Conservation (phyloP, 2,888 invertebrate genomes). For the Stratiomys singularior region DNA sequence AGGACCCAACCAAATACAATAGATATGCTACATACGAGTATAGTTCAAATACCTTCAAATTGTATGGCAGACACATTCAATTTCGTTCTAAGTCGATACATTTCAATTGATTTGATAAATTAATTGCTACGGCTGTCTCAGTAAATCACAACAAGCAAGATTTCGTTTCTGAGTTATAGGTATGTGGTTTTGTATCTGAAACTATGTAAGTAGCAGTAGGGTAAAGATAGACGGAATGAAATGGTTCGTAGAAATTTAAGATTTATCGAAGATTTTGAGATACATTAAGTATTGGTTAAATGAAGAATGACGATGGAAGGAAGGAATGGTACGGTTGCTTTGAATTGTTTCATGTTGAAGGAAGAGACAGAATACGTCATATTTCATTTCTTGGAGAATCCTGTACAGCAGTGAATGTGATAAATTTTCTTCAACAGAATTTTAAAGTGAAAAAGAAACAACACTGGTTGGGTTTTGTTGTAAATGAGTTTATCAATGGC, state of each 20-base stretch:
- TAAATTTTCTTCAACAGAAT: too few species aligned
- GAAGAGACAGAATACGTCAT: too few species aligned
- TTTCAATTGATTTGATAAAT: constrained; percentile 53
- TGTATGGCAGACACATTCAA: constrained; percentile 47
- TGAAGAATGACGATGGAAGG: constrained; percentile 13
- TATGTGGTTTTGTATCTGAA: neutral
- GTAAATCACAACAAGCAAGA: constrained; percentile 39
- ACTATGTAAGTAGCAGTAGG: neutral
- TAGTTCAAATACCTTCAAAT: neutral
- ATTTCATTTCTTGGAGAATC: too few species aligned
- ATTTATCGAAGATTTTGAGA: constrained; percentile 39
- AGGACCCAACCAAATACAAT: constrained; percentile 3
- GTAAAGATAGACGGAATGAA: neutral
- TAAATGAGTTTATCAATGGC: too few species aligned
- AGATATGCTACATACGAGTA: neutral
- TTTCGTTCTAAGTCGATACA: constrained; percentile 52
- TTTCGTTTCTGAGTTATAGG: neutral
- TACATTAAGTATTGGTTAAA: constrained; percentile 24
- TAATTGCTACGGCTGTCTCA: constrained; percentile 46
- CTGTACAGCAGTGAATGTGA: too few species aligned
- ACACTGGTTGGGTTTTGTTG: too few species aligned
- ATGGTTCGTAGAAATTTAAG: constrained; percentile 9
- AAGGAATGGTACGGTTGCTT: neutral
- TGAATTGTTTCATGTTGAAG: too few species aligned
- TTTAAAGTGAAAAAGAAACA: too few species aligned